These are phyloP conservation scores for Benitochromis conjunctus DNA, from an alignment of 2,113 vertebrate species.

Conservation along the genomic window DNA sequence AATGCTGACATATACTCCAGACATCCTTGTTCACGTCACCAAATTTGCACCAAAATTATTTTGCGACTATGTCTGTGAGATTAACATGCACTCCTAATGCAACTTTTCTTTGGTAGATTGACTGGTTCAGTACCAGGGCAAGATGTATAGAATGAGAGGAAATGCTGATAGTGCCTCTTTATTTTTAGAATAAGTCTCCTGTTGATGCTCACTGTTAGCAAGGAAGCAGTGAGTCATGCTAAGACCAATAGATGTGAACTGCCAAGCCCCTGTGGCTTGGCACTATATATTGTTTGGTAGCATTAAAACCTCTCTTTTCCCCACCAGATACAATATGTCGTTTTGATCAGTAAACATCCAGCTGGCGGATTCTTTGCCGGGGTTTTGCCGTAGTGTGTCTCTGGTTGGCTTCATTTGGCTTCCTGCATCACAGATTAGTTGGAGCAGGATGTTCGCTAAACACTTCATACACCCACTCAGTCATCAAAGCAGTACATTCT, in stretches of 20 bases:
- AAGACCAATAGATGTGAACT: slow-evolving; percentile 52
- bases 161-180: slow-evolving; percentile 64
- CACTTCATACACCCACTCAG: slow-evolving; percentile 37
- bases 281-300: not conserved
- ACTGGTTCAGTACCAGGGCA: slow-evolving; percentile 13
- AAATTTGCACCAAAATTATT: slow-evolving; percentile 13
- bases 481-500: slow-evolving; percentile 4
- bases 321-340: not conserved
- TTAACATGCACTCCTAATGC: not conserved
- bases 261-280: slow-evolving; percentile 8
- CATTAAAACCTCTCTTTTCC: not conserved
- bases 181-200: slow-evolving; percentile 71
- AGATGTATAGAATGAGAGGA: slow-evolving; percentile 41
- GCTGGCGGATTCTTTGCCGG: not conserved
- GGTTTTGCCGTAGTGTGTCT: slow-evolving; percentile 13
- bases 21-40: not conserved
- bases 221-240: slow-evolving; percentile 64
- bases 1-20: slow-evolving; percentile 8
- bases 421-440: slow-evolving; percentile 23
- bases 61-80: not conserved
- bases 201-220: slow-evolving; percentile 48
- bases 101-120: not conserved
- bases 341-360: slow-evolving; percentile 3
- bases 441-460: slow-evolving; percentile 22
- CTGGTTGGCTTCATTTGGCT: slow-evolving; percentile 2